A percentile compares a stretch with the other conserved stretches of the same genome.
Conservation (phyloP, 2,797 vertebrate species). For the Fistularia commersonii region DNA sequence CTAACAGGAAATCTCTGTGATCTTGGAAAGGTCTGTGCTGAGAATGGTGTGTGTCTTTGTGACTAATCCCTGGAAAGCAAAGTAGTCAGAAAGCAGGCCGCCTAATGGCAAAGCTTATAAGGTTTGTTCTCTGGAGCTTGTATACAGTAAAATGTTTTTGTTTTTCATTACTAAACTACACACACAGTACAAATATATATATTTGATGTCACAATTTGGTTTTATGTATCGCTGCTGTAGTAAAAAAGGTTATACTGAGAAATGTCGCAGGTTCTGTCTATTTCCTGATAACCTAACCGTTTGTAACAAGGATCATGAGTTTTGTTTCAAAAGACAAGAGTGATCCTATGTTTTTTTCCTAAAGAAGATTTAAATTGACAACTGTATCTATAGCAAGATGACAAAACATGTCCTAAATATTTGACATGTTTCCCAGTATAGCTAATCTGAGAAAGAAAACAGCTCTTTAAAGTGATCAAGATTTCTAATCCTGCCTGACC, state of each 20-base stretch:
- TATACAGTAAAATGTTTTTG: not conserved
- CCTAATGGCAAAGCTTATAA: conserved; percentile 30
- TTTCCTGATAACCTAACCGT: not conserved
- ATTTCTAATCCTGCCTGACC: conserved; percentile 54
- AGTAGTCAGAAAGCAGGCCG: conserved; percentile 49
- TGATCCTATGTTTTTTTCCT: not conserved
- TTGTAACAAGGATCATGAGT: not conserved
- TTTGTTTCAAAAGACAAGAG: conserved; percentile 3
- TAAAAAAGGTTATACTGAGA: conserved; percentile 5
- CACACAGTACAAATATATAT: not conserved
- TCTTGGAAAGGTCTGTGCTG: conserved; percentile 28
- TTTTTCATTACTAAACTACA: not conserved
- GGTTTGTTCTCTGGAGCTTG: not conserved
- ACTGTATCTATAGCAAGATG: conserved; percentile 5
- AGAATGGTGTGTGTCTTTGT: conserved; percentile 42
- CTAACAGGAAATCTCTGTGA: conserved; percentile 46
- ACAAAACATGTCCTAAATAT: conserved; percentile 18
- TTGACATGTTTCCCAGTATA: conserved; percentile 15
- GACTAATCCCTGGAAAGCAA: conserved; percentile 67
- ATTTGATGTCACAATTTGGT: not conserved
- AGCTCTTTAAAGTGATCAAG: conserved; percentile 52
- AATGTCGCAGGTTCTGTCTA: conserved; percentile 2
- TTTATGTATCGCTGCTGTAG: not conserved
- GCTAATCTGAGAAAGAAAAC: conserved; percentile 31
- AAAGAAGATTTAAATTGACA: not conserved